These are phyloP conservation scores for Cassiopea xamachana DNA, from an alignment of 30 jellyfish, hydroid and myxozoan genomes.

Conservation along the genomic window DNA sequence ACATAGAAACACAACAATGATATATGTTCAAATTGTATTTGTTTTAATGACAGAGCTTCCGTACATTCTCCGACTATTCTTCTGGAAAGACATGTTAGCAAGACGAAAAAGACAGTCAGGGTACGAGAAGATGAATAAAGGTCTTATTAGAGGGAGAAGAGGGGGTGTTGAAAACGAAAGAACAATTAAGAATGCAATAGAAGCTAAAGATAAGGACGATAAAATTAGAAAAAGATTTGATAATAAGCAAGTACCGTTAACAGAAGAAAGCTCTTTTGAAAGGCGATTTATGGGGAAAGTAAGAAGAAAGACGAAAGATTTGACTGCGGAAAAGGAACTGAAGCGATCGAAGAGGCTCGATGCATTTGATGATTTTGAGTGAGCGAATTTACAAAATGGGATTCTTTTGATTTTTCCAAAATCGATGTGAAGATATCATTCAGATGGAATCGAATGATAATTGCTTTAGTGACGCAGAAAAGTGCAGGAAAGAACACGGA, in stretches of 20 bases:
- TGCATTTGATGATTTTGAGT: conserved; percentile 51
- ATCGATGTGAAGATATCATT: background rate
- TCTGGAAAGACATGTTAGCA: conserved; percentile 99
- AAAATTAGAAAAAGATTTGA: conserved; percentile 29
- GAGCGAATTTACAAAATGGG: no score
- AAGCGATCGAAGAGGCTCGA: conserved; percentile 69
- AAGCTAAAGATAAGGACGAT: background rate
- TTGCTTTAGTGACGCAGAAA: no score
- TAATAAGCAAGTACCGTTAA: conserved; percentile 35
- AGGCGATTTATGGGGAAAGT: conserved; percentile 49
- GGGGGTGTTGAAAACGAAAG: conserved; percentile 49
- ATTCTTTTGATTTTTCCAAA: background rate
- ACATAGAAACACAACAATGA: no score
- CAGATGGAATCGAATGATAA: background rate
- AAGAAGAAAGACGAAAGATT: conserved; percentile 78
- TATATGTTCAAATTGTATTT: no score
- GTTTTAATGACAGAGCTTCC: conserved; percentile 83
- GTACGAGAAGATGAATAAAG: conserved; percentile 21
- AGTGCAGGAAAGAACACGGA: no score
- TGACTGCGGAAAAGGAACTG: conserved; percentile 77
- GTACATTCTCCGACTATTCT: conserved; percentile 88
- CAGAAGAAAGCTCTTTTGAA: conserved; percentile 58
- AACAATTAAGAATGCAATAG: background rate
- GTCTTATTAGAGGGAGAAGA: conserved; percentile 50
- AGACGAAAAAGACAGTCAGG: conserved; percentile 85